Conservation (phyloP, 2,888 invertebrate genomes). For the Drosophila acutilabella region DNA sequence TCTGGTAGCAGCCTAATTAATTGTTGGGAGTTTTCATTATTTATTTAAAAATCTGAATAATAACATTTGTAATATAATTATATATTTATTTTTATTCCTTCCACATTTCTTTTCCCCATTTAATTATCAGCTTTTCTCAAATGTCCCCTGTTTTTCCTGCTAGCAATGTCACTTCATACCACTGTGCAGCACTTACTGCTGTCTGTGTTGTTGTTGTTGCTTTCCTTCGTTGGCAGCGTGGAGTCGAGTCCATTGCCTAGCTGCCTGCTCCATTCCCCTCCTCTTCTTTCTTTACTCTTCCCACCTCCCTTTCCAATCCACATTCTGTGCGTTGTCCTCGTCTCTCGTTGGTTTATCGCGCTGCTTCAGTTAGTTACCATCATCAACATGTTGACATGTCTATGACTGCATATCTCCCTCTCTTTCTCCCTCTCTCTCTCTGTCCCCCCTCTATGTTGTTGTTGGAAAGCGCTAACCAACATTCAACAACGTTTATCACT, state of each 20-base stretch:
- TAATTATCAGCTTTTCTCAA: background rate
- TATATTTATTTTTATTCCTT: too few relatives aligned
- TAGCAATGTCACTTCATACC: background rate
- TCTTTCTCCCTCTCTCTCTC: slow-evolving; percentile 17
- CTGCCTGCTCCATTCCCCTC: slow-evolving; percentile 19
- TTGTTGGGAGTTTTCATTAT: too few relatives aligned
- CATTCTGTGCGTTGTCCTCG: slow-evolving; percentile 18
- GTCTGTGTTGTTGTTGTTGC: slow-evolving; percentile 35
- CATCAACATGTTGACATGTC: slow-evolving; percentile 81
- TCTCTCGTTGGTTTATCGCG: slow-evolving; percentile 62
- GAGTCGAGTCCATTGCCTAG: slow-evolving; percentile 34
- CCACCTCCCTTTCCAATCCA: slow-evolving; percentile 8
- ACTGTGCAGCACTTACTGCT: slow-evolving; percentile 50
- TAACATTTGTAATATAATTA: too few relatives aligned
- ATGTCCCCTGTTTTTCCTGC: too few relatives aligned
- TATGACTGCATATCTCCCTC: slow-evolving; percentile 67
- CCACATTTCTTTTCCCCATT: too few relatives aligned
- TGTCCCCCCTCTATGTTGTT: slow-evolving; percentile 14
- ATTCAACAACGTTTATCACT: slow-evolving; percentile 81
- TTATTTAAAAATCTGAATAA: too few relatives aligned
- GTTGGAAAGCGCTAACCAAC: slow-evolving; percentile 62
- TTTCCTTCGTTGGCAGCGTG: slow-evolving; percentile 40
- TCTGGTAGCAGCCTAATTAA: too few relatives aligned
- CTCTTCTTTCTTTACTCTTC: slow-evolving; percentile 9
- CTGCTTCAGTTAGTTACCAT: slow-evolving; percentile 79